Evolutionary conservation across 2,797 vertebrate species (phyloP), one percentile per base, ranked within the genome.

Genomic region (Liasis olivaceus): DNA sequence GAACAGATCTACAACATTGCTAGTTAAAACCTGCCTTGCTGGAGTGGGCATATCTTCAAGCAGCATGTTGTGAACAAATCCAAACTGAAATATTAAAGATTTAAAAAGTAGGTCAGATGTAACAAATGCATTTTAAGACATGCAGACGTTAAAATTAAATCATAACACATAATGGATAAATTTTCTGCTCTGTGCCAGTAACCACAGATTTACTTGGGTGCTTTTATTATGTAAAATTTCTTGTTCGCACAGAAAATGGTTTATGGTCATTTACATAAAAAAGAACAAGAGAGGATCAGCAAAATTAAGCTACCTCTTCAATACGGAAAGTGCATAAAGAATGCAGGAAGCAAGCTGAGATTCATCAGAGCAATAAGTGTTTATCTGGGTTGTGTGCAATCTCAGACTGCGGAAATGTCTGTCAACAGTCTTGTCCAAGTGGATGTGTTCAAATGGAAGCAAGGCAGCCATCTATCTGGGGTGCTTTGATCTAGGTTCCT

Each of bases 21-120:
- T 59, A 88, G 92, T 93, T 94, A 64, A 63, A 31, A 20, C 58
- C 64, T 86, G 94, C 56, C 0, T 42, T 93, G 62, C 91, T 94
- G 51, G 56, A 96, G 15, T 36, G 69, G 47, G 51, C 58, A 95
- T 90, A 96, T 95, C 94, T 97, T 94, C 91, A 94, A 94, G 69
- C 22, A 96, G 81, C 81, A 89, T 88, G 89, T 60, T 84, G 47
- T 84, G 93, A 94, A 89, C 92, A 97, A 96, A 94, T 56, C n/a
- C 72, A 95, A 93, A 94, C 56, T 94, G 94, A 94, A 97, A 96
- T 95, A 94, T 0, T 95, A 95, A 97, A 96, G 96, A 96, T 96
- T 93, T 96, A 86, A 96, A 96, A 98, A 97, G 95, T 97, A 97
- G 97, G 96, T 98, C 98, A 97, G 94, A 96, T 77, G 96, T 97